Evolutionary conservation across 2,797 vertebrate species (phyloP).

Genomic region (Alca torda): DNA sequence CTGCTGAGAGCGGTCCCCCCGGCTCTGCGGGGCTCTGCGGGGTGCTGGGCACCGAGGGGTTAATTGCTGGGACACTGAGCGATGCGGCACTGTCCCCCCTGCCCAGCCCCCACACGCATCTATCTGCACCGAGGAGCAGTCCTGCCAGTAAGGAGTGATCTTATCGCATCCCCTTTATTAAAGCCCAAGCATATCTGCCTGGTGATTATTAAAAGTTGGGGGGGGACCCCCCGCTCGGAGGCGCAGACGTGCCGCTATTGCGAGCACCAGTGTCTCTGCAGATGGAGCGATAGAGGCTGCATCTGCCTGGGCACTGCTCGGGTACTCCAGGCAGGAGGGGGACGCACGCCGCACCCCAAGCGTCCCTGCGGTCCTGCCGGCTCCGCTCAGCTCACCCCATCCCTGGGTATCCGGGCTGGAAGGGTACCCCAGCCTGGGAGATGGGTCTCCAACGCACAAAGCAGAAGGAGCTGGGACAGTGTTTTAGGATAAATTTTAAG

Average conservation of each 20-base stretch:
- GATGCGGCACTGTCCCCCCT: conserved; percentile 11
- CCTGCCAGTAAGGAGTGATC: conserved; percentile 71
- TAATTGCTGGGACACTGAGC: conserved; percentile 49
- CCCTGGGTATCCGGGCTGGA: rapidly evolving
- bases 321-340: neutral
- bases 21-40: neutral
- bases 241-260: conserved; percentile 66
- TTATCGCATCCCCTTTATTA: conserved; percentile 73
- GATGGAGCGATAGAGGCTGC: conserved; percentile 66
- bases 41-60: conserved; percentile 16
- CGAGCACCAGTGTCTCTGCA: conserved; percentile 47
- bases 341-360: rapidly evolving
- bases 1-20: neutral
- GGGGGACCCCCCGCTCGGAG: conserved; percentile 33
- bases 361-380: neutral
- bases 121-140: conserved; percentile 59
- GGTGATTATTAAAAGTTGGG: conserved; percentile 72
- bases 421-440: neutral
- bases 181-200: conserved; percentile 70
- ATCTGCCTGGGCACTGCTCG: neutral
- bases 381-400: neutral
- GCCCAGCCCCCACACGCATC: conserved; percentile 52
- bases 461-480: neutral
- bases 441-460: neutral
- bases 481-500: neutral